Base-by-base conservation (phyloP, 1,140 invertebrate genomes). In the Steinernema feltiae region DNA sequence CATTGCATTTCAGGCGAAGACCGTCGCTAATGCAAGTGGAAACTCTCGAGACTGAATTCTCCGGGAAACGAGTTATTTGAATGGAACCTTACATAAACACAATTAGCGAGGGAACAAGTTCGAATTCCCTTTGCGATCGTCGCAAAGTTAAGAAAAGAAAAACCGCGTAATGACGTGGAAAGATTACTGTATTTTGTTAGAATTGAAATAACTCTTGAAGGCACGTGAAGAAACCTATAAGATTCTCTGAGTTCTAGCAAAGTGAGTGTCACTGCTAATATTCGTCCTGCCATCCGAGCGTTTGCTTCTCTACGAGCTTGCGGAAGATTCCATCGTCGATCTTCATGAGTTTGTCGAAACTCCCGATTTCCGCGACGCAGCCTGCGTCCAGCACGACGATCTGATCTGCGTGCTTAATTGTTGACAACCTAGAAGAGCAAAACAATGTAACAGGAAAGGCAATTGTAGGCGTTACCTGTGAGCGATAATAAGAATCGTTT, bases 361-460 rank as follows among this genome's bases (percentile, higher is more conserved):
- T 86, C 32, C 90, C 90, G 30, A 86, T 77, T 83, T 90, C 90
- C 0, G 86, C 85, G 30, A 90, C 87, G 53, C 82, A 80, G 69
- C 90, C 90, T 15, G 87, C 76, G 71, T 88, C 86, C 2, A 91
- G 75, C 0, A 91, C 90, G 30, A 89, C 89, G 53, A 91, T 90
- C 76, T 88, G 86, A 82, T 90, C 87, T 21, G 90, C 90, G 75
- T 89, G 88, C 79, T 88, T 87, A n/a, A 91, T 91, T 0, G 90
- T 91, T 18, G 89, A 90, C 17, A 91, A 81, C 70, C 89, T 85
- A 69, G 32, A 83, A 76, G 18, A n/a, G 21, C n/a, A 32, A 35
- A 74, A 30, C 69, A 12, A n/a, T n/a, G n/a, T 27, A 70, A 27
- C 69, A 70, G n/a, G 12, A 21, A 24, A 30, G 27, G n/a, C 27